phyloP scores from a whole-genome alignment of 2,113 vertebrate species.

The Podarcis muralis region DNA sequence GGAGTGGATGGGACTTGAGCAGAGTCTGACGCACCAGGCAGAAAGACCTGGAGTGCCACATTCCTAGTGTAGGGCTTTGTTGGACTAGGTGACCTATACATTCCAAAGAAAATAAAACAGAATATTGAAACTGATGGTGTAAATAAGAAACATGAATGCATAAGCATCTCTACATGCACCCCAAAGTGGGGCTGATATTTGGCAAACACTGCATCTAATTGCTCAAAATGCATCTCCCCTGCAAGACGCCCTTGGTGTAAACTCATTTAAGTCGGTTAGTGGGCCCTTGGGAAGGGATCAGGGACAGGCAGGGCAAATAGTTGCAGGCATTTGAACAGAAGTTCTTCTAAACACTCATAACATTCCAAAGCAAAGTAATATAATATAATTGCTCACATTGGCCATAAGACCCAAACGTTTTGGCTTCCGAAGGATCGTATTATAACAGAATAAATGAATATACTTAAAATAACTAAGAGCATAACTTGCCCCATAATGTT shows the following conservation, averaged over 20 bases:
- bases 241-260: background rate
- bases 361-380: background rate
- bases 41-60: too few relatives aligned
- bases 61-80: background rate
- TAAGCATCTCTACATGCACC: background rate
- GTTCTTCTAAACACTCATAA: background rate
- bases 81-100: background rate
- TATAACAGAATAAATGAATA: background rate
- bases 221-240: background rate
- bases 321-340: too few relatives aligned
- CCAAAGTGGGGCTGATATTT: background rate
- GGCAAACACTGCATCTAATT: background rate
- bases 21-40: too few relatives aligned
- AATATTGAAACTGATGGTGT: background rate
- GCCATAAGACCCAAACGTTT: constrained; percentile 19
- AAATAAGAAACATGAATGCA: background rate
- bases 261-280: background rate
- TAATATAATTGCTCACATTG: background rate
- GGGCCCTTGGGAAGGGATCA: background rate
- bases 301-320: too few relatives aligned
- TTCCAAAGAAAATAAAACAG: background rate
- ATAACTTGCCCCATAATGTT: background rate
- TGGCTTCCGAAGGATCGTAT: background rate
- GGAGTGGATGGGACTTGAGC: too few relatives aligned
- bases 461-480: background rate